Percentiles rank a stretch among this genome's conserved stretches.
phyloP scores from a whole-genome alignment of 53 echinoderm and acorn worm species.

The Holothuria scabra region DNA sequence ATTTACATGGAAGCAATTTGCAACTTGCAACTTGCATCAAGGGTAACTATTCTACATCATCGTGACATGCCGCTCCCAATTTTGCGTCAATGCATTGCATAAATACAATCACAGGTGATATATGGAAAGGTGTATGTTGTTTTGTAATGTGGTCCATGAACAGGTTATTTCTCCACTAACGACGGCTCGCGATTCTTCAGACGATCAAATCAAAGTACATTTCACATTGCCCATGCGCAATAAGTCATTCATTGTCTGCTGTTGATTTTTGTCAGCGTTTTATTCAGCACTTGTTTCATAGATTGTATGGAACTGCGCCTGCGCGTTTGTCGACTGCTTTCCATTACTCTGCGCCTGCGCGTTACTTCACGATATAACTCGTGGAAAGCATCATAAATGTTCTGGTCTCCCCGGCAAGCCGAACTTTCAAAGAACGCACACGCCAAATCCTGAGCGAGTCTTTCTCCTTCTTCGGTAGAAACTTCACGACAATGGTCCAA shows the following conservation, averaged over 20 bases:
- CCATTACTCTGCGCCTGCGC: slow-evolving; percentile 71
- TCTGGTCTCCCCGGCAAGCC: slow-evolving; percentile 81
- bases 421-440: slow-evolving; percentile 94
- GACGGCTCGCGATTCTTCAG: no score
- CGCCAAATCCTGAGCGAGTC: slow-evolving; percentile 82
- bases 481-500: slow-evolving; percentile 87
- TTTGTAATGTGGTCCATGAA: no score
- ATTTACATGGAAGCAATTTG: no score
- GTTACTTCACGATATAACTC: slow-evolving; percentile 91
- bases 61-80: no score
- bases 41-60: no score
- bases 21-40: no score
- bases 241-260: slow-evolving; percentile 70
- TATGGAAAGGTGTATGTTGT: no score
- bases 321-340: slow-evolving; percentile 71
- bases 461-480: slow-evolving; percentile 90
- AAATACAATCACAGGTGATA: no score
- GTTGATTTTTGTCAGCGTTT: slow-evolving; percentile 94
- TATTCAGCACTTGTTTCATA: slow-evolving; percentile 96
- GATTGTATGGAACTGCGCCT: slow-evolving; percentile 94
- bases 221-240: no score
- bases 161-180: no score
- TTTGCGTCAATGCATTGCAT: no score
- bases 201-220: no score
- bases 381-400: slow-evolving; percentile 82